These are phyloP conservation scores for Cremastobaeus sp. DNA, from an alignment of 2,888 invertebrate species.

Conservation along the genomic window DNA sequence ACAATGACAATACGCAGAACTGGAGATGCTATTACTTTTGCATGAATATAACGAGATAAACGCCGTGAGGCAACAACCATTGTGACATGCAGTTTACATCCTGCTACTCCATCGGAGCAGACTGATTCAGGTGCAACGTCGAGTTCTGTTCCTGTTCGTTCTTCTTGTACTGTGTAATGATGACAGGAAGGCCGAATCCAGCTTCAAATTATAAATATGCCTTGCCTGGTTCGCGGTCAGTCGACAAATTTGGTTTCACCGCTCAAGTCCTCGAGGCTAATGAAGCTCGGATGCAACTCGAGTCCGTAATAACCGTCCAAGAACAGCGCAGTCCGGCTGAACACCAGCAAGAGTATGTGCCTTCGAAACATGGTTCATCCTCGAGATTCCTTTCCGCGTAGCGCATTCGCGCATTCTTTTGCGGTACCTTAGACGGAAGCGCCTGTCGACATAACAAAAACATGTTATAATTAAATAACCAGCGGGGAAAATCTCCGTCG, in stretches of 20 bases:
- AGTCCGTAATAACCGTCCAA: slow-evolving; percentile 38
- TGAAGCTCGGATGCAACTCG: slow-evolving; percentile 62
- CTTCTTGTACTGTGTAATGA: too few relatives aligned
- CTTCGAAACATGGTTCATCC: slow-evolving; percentile 66
- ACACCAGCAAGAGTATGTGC: slow-evolving; percentile 22
- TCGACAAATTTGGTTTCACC: slow-evolving; percentile 20
- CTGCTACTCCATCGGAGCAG: background rate
- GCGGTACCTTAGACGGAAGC: slow-evolving; percentile 70
- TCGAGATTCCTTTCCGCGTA: slow-evolving; percentile 75
- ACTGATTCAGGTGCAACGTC: too few relatives aligned
- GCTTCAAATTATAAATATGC: too few relatives aligned
- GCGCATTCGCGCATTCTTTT: slow-evolving; percentile 73
- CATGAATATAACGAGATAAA: slow-evolving; percentile 5
- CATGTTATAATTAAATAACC: slow-evolving; percentile 59
- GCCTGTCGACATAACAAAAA: slow-evolving; percentile 63
- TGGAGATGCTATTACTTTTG: background rate
- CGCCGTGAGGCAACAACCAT: background rate
- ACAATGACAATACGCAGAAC: slow-evolving; percentile 22
- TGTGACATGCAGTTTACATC: too few relatives aligned
- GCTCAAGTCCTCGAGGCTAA: slow-evolving; percentile 65
- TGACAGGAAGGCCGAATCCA: too few relatives aligned
- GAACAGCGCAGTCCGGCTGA: too few relatives aligned
- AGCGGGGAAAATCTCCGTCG: slow-evolving; percentile 31
- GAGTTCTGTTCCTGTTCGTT: too few relatives aligned
- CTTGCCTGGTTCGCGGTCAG: too few relatives aligned